Conservation (phyloP, 2,888 invertebrate genomes). For the Byasa hedistus region DNA sequence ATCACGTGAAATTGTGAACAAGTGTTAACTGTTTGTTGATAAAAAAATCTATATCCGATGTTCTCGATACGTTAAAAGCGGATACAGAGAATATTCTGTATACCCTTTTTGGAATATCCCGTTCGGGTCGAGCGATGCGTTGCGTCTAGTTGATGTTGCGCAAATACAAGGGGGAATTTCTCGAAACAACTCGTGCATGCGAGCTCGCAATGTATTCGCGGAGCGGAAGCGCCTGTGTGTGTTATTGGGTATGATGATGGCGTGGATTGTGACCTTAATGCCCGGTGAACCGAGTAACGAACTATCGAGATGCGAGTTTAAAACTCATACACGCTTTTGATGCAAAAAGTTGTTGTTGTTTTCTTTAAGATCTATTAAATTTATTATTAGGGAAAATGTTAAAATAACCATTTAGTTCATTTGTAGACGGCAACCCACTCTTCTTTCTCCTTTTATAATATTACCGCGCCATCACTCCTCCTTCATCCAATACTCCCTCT, state of each 20-base stretch:
- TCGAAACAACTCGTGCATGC: conserved; percentile 21
- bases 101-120: conserved; percentile 17
- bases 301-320: neutral
- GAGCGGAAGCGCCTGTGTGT: conserved; percentile 5
- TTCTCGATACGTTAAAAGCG: neutral
- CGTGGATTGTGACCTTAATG: neutral
- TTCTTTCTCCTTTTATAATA: too few species aligned
- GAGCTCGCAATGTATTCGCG: conserved; percentile 9
- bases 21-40: too few species aligned
- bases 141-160: conserved; percentile 23
- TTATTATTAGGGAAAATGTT: too few species aligned
- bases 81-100: neutral
- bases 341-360: too few species aligned
- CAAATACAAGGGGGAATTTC: conserved; percentile 23
- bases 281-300: neutral
- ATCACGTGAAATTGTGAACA: too few species aligned
- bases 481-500: too few species aligned
- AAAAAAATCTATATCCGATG: too few species aligned
- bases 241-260: conserved; percentile 5
- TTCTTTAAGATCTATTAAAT: too few species aligned
- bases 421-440: too few species aligned
- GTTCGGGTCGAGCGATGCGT: conserved; percentile 13
- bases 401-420: too few species aligned
- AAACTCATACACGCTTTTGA: too few species aligned
- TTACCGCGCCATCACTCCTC: too few species aligned